Base-by-base conservation (phyloP, 2,113 vertebrate genomes). In the Nansenia antarctica region DNA sequence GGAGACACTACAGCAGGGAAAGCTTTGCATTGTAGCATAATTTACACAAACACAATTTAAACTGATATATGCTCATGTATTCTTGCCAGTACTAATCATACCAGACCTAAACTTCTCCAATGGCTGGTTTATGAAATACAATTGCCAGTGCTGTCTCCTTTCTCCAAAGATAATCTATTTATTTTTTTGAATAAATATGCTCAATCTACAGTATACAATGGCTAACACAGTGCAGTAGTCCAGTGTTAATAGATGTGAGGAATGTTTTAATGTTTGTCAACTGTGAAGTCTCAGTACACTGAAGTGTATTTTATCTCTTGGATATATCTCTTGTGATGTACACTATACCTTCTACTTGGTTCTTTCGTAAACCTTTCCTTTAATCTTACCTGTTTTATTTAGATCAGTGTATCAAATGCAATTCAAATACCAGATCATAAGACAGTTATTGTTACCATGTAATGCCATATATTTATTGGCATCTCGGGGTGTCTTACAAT, bases 391-490 rank as follows among this genome's bases (percentile, higher is more conserved):
- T 15, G 9, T 58, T 15, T 9, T 58, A 12, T 32, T 58, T 58
- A 6, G 29, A 58, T 32, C 29, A 58, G 55, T 58, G 55, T 14
- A 62, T 18, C n/a, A n/a, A n/a, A n/a, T n/a, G n/a, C n/a, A n/a
- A n/a, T n/a, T n/a, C n/a, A n/a, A n/a, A n/a, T n/a, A n/a, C n/a
- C 2, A 20, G 29, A n/a, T 27, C 32, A 15, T 24, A 32, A 22
- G 3, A 63, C 31, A 35, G 22, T 3, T n/a, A n/a, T n/a, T n/a
- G n/a, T n/a, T 27, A 30, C 55, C 27, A 1, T n/a, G 12, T 31
- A 8, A 58, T 18, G 15, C 15, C 15, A 24, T 59, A 29, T 83
- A 81, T 83, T 73, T 78, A 80, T 73, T 69, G 29, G 9, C 67
- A 39, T 73, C 15, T 18, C 9, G 34, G 27, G 53, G 49, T 70